phyloP scores from a whole-genome alignment of 1,140 invertebrate genomes.

The Drosophila subpulchrella region DNA sequence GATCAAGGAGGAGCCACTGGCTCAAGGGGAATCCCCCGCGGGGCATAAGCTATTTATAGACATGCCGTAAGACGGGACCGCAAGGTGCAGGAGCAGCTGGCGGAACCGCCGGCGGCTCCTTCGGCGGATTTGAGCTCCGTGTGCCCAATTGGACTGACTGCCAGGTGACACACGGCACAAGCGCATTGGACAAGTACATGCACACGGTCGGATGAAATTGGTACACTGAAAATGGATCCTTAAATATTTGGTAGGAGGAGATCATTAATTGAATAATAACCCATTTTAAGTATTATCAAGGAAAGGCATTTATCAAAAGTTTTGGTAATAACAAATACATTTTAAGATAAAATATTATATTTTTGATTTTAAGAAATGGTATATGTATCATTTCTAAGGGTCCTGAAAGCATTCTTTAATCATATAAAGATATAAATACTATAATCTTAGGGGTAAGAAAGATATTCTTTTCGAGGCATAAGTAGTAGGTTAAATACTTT shows the following conservation, averaged over 20 bases:
- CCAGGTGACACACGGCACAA: constrained; percentile 52
- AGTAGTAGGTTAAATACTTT: not conserved
- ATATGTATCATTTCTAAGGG: too few species aligned
- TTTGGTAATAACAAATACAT: too few species aligned
- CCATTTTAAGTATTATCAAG: too few species aligned
- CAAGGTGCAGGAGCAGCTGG: constrained; percentile 31
- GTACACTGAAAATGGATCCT: not conserved
- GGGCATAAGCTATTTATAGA: constrained; percentile 72
- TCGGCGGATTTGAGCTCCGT: constrained; percentile 33
- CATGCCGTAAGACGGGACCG: constrained; percentile 53
- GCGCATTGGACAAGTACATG: constrained; percentile 50
- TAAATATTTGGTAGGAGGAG: not conserved
- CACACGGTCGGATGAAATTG: constrained; percentile 14
- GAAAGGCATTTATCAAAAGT: too few species aligned
- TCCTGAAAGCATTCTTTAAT: too few species aligned
- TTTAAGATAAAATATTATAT: too few species aligned
- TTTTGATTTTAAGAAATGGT: too few species aligned
- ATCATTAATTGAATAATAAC: too few species aligned
- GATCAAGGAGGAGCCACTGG: constrained; percentile 51
- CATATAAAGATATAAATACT: not conserved
- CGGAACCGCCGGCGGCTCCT: constrained; percentile 41
- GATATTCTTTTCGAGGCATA: too few species aligned
- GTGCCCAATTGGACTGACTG: constrained; percentile 73
- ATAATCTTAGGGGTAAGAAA: too few species aligned
- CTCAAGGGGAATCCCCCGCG: constrained; percentile 19